A percentile compares a stretch with the other conserved stretches of the same genome.
Evolutionary conservation across 2,797 vertebrate genomes (phyloP).

Genomic region (Nannoperca australis): DNA sequence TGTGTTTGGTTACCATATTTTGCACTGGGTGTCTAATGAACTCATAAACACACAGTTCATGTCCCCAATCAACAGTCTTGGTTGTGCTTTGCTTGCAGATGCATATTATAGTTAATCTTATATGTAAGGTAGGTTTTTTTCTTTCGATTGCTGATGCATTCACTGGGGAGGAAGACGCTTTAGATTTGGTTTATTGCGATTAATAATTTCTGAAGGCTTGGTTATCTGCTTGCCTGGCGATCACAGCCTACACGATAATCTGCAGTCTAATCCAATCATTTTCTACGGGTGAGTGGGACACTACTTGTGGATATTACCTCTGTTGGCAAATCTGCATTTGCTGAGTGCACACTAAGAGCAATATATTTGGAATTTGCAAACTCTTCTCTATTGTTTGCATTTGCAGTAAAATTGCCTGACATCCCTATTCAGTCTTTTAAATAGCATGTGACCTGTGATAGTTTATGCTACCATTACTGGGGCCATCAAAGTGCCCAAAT

Average conservation of each 20-base stretch:
- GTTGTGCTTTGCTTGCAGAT: conserved; percentile 53
- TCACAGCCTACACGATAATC: conserved; percentile 56
- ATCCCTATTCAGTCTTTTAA: conserved; percentile 36
- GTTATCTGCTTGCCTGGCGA: conserved; percentile 45
- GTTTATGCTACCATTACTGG: conserved; percentile 67
- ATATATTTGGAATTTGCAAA: conserved; percentile 44
- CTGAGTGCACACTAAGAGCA: conserved; percentile 53
- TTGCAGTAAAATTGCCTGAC: conserved; percentile 38
- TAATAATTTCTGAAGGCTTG: conserved; percentile 66
- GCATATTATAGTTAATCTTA: conserved; percentile 24
- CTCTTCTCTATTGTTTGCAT: conserved; percentile 39
- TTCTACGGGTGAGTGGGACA: conserved; percentile 40
- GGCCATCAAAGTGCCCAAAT: conserved; percentile 53
- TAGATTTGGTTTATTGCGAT: conserved; percentile 60
- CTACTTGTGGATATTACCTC: conserved; percentile 55
- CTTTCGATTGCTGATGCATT: conserved; percentile 37
- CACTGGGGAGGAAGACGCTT: conserved; percentile 36
- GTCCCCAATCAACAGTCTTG: conserved; percentile 26
- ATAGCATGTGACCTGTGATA: conserved; percentile 52
- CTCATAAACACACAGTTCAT: conserved; percentile 32
- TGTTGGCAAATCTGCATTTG: conserved; percentile 53
- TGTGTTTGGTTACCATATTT: neutral
- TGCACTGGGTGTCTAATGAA: neutral
- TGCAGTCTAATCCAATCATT: conserved; percentile 69
- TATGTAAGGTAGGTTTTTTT: conserved; percentile 5